Percentiles rank a stretch among this genome's conserved stretches.
Conservation (phyloP, 2,797 vertebrate species). For the Propithecus perrieri region DNA sequence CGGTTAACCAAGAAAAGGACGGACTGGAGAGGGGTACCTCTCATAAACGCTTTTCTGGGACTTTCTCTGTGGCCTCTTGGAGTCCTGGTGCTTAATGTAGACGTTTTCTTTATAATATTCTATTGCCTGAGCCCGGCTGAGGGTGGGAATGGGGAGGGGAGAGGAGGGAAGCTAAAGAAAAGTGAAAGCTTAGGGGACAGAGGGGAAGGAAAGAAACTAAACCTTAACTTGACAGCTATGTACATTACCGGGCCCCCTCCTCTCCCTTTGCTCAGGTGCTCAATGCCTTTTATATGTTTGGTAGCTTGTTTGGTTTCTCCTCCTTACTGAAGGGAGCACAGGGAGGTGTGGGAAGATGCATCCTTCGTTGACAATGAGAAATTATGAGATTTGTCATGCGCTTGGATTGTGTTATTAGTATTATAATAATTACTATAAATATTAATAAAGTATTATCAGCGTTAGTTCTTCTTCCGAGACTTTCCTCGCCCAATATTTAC, state of each 20-base stretch:
- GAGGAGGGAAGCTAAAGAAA: conserved; percentile 51
- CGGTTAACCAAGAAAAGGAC: conserved; percentile 19
- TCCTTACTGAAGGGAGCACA: conserved; percentile 50
- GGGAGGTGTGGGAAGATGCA: conserved; percentile 68
- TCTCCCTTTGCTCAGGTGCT: conserved; percentile 60
- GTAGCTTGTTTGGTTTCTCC: conserved; percentile 82
- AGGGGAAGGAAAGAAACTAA: conserved; percentile 29
- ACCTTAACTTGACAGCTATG: conserved; percentile 70
- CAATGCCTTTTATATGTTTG: conserved; percentile 78
- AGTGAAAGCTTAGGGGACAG: conserved; percentile 27
- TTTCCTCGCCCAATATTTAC: conserved; percentile 88
- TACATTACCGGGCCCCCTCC: conserved; percentile 74
- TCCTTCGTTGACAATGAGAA: conserved; percentile 85
- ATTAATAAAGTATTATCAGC: conserved; percentile 80
- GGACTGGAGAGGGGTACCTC: conserved; percentile 44
- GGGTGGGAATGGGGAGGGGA: background rate
- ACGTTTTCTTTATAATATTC: conserved; percentile 43
- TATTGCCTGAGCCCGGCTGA: conserved; percentile 68
- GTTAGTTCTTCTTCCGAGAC: conserved; percentile 84
- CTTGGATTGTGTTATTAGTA: conserved; percentile 80
- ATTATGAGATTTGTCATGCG: conserved; percentile 87
- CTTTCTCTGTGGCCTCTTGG: conserved; percentile 62
- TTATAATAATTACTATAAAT: conserved; percentile 78
- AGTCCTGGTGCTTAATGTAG: conserved; percentile 65
- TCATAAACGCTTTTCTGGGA: conserved; percentile 58